These are phyloP conservation scores for Deilephila elpenor DNA, from an alignment of 2,888 invertebrate species.

Conservation along the genomic window DNA sequence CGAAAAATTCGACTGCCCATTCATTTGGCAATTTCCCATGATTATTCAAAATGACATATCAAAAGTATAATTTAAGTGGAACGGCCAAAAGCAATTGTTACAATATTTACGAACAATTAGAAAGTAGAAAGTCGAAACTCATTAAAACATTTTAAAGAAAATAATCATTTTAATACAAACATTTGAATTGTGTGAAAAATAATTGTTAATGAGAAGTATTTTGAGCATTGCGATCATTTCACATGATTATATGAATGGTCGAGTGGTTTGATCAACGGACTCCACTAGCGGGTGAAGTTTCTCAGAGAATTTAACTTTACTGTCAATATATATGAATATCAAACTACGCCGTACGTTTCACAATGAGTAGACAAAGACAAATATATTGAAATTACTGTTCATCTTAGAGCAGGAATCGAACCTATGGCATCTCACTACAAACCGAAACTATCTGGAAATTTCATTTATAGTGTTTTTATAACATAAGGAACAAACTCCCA, in stretches of 20 bases:
- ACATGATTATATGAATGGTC: slow-evolving; percentile 14
- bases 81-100: slow-evolving; percentile 15
- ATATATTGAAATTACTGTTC: no score
- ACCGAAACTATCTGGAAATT: no score
- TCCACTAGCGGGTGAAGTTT: background rate
- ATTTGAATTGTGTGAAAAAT: slow-evolving; percentile 23
- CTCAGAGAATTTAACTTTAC: background rate
- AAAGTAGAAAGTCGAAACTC: slow-evolving; percentile 26
- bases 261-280: background rate
- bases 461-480: no score
- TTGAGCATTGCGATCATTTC: background rate
- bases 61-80: background rate
- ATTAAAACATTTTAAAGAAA: slow-evolving; percentile 23
- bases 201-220: slow-evolving; percentile 22
- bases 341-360: background rate
- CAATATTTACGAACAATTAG: slow-evolving; percentile 24
- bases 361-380: background rate
- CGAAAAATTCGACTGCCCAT: no score
- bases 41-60: background rate
- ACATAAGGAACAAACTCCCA: no score
- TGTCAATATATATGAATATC: background rate
- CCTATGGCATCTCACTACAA: no score
- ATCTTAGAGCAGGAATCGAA: no score
- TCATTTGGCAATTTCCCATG: background rate
- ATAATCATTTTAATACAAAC: slow-evolving; percentile 23